These are phyloP conservation scores for Notothenia rossii DNA, from an alignment of 2,113 vertebrate species.

Conservation along the genomic window DNA sequence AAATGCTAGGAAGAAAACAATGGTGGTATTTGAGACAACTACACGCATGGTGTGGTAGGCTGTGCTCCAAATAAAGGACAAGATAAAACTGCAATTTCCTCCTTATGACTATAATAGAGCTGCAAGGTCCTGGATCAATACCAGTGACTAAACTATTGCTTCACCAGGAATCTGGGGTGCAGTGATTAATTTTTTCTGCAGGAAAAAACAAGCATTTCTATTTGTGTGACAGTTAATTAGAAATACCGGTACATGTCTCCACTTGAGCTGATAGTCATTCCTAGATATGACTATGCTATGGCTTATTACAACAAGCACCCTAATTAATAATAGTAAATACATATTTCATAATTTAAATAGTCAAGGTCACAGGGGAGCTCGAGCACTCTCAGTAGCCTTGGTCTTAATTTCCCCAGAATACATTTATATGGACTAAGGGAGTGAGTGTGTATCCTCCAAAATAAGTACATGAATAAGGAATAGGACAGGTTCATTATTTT, in stretches of 20 bases:
- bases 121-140: slow-evolving; percentile 28
- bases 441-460: not conserved
- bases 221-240: not conserved
- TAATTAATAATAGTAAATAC: not conserved
- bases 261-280: not conserved
- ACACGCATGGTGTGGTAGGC: not conserved
- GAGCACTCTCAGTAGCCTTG: not conserved
- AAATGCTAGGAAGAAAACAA: slow-evolving; percentile 9
- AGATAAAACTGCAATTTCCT: slow-evolving; percentile 12
- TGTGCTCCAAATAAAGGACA: not conserved
- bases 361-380: slow-evolving; percentile 14
- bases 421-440: not conserved
- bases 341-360: slow-evolving; percentile 8
- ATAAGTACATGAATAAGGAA: not conserved
- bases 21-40: slow-evolving; percentile 6
- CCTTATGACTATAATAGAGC: slow-evolving; percentile 18
- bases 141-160: slow-evolving; percentile 5
- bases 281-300: not conserved
- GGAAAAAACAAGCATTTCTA: not conserved
- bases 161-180: slow-evolving; percentile 1
- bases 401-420: not conserved
- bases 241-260: not conserved
- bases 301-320: not conserved
- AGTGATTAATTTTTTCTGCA: slow-evolving; percentile 2
- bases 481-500: not conserved